Percentiles rank a stretch among this genome's conserved stretches.
phyloP scores from a whole-genome alignment of 2,797 vertebrate genomes.

The Dermochelys coriacea region DNA sequence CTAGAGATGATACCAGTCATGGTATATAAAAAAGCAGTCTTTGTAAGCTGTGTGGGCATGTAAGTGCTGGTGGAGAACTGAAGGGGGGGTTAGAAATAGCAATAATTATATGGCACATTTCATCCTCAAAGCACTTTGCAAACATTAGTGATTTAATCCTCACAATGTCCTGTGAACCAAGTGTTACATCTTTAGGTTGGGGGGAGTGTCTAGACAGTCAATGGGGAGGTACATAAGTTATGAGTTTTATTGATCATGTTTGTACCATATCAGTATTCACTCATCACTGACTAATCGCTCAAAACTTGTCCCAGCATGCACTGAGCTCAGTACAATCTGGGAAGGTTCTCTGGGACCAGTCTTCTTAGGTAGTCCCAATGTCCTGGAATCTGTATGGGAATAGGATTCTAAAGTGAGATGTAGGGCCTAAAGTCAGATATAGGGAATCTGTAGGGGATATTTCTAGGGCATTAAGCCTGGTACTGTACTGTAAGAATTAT shows the following conservation, averaged over 20 bases:
- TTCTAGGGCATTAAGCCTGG: background rate
- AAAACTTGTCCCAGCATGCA: background rate
- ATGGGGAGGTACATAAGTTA: background rate
- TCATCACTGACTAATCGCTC: background rate
- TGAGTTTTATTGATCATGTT: background rate
- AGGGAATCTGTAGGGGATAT: background rate
- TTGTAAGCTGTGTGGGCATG: background rate
- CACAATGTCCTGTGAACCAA: background rate
- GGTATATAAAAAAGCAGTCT: background rate
- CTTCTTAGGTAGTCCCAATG: background rate
- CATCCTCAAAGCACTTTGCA: background rate
- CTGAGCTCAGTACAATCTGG: background rate
- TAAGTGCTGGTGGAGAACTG: background rate
- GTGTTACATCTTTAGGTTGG: background rate
- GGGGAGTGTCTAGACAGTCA: background rate
- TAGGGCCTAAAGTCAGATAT: too few species aligned
- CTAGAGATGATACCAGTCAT: fast-evolving
- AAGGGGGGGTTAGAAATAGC: background rate
- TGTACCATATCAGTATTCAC: background rate
- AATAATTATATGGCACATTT: background rate
- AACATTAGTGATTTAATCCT: background rate
- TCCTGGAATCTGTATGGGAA: background rate
- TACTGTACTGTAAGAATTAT: background rate
- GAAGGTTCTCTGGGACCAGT: background rate
- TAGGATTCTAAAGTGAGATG: too few species aligned